These are phyloP conservation scores for Eupithecia insigniata DNA, from an alignment of 2,888 invertebrate genomes.

Conservation along the genomic window DNA sequence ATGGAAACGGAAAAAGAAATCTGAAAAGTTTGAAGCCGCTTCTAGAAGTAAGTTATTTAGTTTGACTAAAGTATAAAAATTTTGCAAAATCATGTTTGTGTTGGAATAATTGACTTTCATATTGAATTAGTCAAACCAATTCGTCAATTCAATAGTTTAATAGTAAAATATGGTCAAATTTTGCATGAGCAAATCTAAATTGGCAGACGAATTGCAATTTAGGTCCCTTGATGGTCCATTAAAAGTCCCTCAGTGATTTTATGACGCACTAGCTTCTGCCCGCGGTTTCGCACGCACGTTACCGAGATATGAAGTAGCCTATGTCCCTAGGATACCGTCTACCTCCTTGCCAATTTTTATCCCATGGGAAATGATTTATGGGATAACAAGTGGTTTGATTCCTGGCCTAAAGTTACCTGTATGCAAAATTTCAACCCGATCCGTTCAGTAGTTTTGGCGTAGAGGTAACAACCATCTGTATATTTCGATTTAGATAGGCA, in stretches of 20 bases:
- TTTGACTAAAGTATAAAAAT: not conserved
- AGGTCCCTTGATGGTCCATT: not conserved
- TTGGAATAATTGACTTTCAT: not conserved
- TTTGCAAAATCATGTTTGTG: not conserved
- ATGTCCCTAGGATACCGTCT: too few species aligned
- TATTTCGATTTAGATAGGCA: too few species aligned
- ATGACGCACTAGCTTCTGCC: too few species aligned
- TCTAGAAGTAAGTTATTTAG: slow-evolving; percentile 90
- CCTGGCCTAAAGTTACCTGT: too few species aligned
- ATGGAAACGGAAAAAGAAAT: slow-evolving; percentile 99
- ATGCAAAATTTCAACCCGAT: too few species aligned
- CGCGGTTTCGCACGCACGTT: too few species aligned
- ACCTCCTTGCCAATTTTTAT: too few species aligned
- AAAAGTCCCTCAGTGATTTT: not conserved
- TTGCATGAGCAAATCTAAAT: not conserved
- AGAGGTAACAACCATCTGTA: too few species aligned
- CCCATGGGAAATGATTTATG: too few species aligned
- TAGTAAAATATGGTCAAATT: not conserved
- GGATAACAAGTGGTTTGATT: too few species aligned
- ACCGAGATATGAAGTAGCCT: too few species aligned
- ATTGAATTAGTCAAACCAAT: not conserved
- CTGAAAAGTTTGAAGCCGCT: slow-evolving; percentile 97
- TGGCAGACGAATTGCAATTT: not conserved
- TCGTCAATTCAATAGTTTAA: not conserved
- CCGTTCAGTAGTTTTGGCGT: too few species aligned